phyloP scores from a whole-genome alignment of 1,140 invertebrate genomes.

The Apis laboriosa region DNA sequence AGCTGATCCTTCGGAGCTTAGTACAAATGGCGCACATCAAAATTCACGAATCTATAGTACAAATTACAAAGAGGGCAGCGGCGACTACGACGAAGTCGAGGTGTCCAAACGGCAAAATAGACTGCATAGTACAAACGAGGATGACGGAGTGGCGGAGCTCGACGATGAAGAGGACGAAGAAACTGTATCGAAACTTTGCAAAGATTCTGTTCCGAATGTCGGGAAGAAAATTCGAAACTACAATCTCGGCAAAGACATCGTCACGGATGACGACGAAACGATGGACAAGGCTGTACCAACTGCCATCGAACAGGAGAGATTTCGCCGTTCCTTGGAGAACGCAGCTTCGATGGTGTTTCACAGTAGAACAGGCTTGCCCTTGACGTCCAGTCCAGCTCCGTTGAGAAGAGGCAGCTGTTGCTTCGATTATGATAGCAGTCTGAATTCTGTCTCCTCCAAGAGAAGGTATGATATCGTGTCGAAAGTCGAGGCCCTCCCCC shows the following conservation, averaged over 20 bases:
- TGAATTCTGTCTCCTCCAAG: constrained; percentile 90
- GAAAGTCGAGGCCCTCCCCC: no score
- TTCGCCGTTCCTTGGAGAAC: constrained; percentile 88
- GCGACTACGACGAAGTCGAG: constrained; percentile 26
- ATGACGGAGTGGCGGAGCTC: neutral
- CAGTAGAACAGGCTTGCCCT: constrained; percentile 89
- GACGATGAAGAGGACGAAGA: constrained; percentile 24
- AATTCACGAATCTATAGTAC: constrained; percentile 70
- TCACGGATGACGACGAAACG: constrained; percentile 59
- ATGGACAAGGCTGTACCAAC: constrained; percentile 83
- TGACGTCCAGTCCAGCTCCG: constrained; percentile 94
- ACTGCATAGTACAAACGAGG: constrained; percentile 45
- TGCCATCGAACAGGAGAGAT: constrained; percentile 86
- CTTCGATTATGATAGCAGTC: constrained; percentile 93
- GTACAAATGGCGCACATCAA: constrained; percentile 67
- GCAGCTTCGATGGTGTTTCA: constrained; percentile 93
- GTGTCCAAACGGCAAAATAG: constrained; percentile 34
- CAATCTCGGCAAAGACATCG: constrained; percentile 25
- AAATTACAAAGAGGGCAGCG: constrained; percentile 63
- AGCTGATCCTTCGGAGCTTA: constrained; percentile 51
- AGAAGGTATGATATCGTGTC: constrained; percentile 84
- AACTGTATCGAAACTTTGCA: constrained; percentile 9
- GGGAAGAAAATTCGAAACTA: constrained; percentile 51
- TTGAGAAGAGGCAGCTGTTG: constrained; percentile 87
- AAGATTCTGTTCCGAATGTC: constrained; percentile 20